A percentile compares a stretch with the other conserved stretches of the same genome.
Conservation (phyloP, 2,797 vertebrate species). For the Sciurus carolinensis region DNA sequence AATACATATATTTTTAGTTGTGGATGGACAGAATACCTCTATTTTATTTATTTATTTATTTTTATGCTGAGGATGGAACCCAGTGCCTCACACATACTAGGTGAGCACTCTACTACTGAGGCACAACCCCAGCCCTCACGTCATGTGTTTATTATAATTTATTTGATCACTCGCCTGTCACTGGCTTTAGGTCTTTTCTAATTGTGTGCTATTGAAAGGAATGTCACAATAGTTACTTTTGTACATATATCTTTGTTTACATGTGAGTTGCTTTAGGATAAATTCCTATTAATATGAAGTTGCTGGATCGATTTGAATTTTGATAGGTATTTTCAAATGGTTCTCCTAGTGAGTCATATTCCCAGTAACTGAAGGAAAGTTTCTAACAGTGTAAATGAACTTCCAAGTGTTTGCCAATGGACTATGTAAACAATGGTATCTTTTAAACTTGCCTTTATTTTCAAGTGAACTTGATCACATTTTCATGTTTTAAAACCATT, state of each 20-base stretch:
- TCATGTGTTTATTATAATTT: background rate
- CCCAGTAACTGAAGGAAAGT: background rate
- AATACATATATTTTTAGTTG: too few relatives aligned
- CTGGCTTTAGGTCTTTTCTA: background rate
- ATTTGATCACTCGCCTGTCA: background rate
- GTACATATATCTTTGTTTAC: background rate
- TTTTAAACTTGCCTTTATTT: constrained; percentile 40
- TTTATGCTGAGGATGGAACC: too few relatives aligned
- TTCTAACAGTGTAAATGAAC: background rate
- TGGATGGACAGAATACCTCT: too few relatives aligned
- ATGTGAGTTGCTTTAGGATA: background rate
- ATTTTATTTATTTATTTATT: too few relatives aligned
- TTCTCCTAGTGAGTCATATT: background rate
- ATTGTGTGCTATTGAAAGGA: background rate
- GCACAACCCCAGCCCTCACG: too few relatives aligned
- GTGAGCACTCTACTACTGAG: too few relatives aligned
- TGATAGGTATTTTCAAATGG: background rate
- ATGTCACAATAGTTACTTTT: background rate
- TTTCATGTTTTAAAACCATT: constrained; percentile 28
- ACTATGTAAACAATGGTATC: background rate
- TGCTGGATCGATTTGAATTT: background rate
- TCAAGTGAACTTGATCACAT: constrained; percentile 4
- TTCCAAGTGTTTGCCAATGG: background rate
- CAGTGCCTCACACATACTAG: too few relatives aligned
- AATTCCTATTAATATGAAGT: constrained; percentile 3